Evolutionary conservation across 2,797 vertebrate species (phyloP).

Genomic region (Lepilemur ruficaudatus): DNA sequence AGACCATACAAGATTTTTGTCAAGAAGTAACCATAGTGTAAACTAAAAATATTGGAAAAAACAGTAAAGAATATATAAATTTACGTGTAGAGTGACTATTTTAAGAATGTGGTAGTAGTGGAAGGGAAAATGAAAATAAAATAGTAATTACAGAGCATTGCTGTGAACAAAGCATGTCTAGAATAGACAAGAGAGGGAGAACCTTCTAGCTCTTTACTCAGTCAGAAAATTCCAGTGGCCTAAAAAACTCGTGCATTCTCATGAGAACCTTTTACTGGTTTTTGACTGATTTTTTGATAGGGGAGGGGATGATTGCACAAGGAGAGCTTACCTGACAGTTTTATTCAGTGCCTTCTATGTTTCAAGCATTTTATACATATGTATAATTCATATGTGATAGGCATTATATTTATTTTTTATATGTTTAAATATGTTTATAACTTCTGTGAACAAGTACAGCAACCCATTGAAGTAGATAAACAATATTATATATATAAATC

Average conservation of each 20-base stretch:
- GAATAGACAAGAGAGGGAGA: background rate
- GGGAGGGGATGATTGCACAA: background rate
- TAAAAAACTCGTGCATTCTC: background rate
- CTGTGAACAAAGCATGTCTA: background rate
- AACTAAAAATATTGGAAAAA: background rate
- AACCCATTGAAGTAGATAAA: background rate
- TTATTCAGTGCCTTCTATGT: background rate
- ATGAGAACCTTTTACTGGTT: background rate
- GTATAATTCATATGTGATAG: background rate
- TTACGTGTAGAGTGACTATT: background rate
- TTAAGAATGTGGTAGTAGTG: background rate
- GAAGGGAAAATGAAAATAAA: background rate
- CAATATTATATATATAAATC: background rate
- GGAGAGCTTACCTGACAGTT: background rate
- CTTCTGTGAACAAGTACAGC: background rate
- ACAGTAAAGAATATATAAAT: background rate
- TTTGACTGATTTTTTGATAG: background rate
- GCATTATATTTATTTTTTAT: background rate
- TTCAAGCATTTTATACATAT: background rate
- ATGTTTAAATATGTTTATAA: background rate
- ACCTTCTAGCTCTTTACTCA: background rate
- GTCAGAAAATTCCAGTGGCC: background rate
- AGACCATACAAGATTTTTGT: background rate
- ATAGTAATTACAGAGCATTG: background rate
- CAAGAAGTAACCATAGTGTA: background rate